Conservation (phyloP, 2,888 invertebrate species). For the Iphiclides podalirius region DNA sequence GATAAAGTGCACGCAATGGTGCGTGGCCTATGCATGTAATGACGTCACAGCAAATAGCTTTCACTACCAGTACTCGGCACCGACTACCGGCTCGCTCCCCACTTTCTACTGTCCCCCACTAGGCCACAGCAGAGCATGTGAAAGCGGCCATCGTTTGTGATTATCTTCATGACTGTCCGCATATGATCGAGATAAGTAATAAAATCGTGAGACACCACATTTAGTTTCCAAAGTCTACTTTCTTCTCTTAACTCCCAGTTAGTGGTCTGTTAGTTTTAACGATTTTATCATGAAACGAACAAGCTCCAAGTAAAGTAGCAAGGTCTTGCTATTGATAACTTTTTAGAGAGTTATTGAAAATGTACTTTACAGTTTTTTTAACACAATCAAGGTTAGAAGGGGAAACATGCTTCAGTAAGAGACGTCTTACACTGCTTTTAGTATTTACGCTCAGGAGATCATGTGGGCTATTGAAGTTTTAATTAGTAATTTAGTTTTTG, state of each 20-base stretch:
- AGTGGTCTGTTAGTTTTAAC: neutral
- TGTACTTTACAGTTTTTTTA: too few species aligned
- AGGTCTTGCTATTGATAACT: too few species aligned
- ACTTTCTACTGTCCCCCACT: constrained; percentile 12
- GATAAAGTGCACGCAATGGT: constrained; percentile 33
- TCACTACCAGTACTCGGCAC: constrained; percentile 42
- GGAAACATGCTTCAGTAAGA: neutral
- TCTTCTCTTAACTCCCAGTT: neutral
- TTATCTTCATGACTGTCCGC: constrained; percentile 25
- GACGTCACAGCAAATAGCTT: constrained; percentile 58
- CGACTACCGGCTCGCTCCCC: constrained; percentile 13
- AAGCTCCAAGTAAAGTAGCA: too few species aligned
- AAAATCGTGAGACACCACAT: neutral
- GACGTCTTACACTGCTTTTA: too few species aligned
- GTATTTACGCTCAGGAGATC: too few species aligned
- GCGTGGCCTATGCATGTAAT: constrained; percentile 49
- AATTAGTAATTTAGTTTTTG: too few species aligned
- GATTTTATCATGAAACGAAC: too few species aligned
- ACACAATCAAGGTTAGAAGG: neutral
- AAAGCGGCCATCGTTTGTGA: constrained; percentile 50
- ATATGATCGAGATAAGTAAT: constrained; percentile 8
- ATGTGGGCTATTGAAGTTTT: too few species aligned
- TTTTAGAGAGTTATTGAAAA: too few species aligned
- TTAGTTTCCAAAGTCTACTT: neutral
- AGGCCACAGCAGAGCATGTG: constrained; percentile 52